Base-by-base conservation (phyloP, 2,797 vertebrate genomes). In the Sternotherus odoratus region DNA sequence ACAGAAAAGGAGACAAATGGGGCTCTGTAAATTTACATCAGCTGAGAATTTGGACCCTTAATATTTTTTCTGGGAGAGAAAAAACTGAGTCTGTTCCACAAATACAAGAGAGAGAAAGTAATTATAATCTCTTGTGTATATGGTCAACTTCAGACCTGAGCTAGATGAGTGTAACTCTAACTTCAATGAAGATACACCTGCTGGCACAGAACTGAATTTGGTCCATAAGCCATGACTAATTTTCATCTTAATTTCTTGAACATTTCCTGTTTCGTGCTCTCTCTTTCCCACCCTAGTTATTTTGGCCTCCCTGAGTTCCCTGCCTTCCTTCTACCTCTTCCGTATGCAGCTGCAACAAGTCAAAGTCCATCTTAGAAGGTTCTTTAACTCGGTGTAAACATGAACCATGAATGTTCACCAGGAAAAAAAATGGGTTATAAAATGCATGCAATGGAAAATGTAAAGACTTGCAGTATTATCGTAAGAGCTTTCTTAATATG, bases 401-500 rank as follows among this genome's bases (percentile, higher is more conserved):
- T 74, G 57, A 93, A 86, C 3, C n/a, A 91, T 78, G 36, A 87
- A 43, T 81, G 63, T 69, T 56, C 46, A 75, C 6, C 23, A 78
- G 50, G 66, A n/a, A 39, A 6, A 93, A 89, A 60, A 36, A 57
- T 28, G 39, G 4, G 85, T 94, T 83, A 75, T 39, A 89, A 89
- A 93, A 83, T 53, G 33, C 4, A 46, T 4, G 6, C 57, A 83
- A 46, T 75, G 79, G 36, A 82, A 72, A 39, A 50, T 54, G 19
- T 51, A 90, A 82, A 11, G 12, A 66, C 48, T 60, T 85, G 23
- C 57, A 93, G 77, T 92, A 72, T 92, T 88, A 92, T 69, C 11
- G n/a, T 51, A 86, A 95, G 21, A 51, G 12, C 16, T 87, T 88
- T 95, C 86, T 87, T 86, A n/a, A n/a, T 83, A 63, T 12, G 82